Conservation (phyloP, 2,888 invertebrate genomes). For the Rhyacophila evoluta region DNA sequence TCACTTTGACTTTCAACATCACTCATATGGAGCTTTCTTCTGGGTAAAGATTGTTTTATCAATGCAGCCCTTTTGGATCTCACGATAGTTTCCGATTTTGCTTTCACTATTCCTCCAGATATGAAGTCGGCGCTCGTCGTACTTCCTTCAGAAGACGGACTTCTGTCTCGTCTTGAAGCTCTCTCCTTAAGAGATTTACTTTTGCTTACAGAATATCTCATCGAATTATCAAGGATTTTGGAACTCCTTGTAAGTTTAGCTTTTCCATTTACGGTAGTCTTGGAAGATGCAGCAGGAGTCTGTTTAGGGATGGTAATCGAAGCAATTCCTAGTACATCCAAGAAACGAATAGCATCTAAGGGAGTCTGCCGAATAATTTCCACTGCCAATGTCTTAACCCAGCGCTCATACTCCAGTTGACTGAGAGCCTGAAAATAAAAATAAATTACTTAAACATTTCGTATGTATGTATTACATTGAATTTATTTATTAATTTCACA, state of each 20-base stretch:
- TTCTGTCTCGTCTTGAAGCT: slow-evolving; percentile 49
- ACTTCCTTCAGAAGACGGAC: slow-evolving; percentile 54
- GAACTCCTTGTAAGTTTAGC: not conserved
- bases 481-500: not conserved
- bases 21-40: slow-evolving; percentile 52
- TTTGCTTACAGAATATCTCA: not conserved
- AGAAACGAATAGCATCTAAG: slow-evolving; percentile 77
- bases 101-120: slow-evolving; percentile 31
- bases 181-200: slow-evolving; percentile 3
- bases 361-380: slow-evolving; percentile 82
- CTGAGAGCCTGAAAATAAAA: slow-evolving; percentile 74
- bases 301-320: slow-evolving; percentile 57
- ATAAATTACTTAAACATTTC: slow-evolving; percentile 55
- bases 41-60: slow-evolving; percentile 40
- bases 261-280: not conserved
- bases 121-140: slow-evolving; percentile 53
- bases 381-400: slow-evolving; percentile 81
- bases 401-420: slow-evolving; percentile 77
- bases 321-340: slow-evolving; percentile 77
- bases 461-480: not conserved
- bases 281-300: slow-evolving; percentile 20
- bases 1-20: slow-evolving; percentile 53
- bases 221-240: not conserved
- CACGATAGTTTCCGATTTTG: slow-evolving; percentile 29
- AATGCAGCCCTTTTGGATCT: slow-evolving; percentile 43